A percentile compares a stretch with the other conserved stretches of the same genome.
Conservation (phyloP, 2,888 invertebrate genomes). For the Aleiodes alternator region DNA sequence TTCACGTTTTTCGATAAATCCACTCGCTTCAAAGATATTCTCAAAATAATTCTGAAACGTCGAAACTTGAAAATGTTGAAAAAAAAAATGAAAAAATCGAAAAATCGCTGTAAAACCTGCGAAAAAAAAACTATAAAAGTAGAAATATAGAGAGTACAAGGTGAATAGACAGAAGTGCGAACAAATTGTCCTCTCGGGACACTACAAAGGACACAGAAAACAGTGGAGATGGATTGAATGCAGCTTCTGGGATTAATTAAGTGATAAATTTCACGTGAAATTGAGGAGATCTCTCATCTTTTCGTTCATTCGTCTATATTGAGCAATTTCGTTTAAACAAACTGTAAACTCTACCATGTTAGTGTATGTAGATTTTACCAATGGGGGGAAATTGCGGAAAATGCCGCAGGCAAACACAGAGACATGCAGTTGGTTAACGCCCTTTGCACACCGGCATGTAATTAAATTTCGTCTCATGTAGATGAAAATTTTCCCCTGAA, state of each 20-base stretch:
- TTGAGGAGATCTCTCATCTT: conserved; percentile 21
- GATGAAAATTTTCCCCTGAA: conserved; percentile 11
- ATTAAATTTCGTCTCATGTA: conserved; percentile 18
- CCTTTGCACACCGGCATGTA: conserved; percentile 14
- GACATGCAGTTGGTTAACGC: conserved; percentile 16
- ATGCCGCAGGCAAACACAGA: conserved; percentile 4
- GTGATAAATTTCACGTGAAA: conserved; percentile 11
- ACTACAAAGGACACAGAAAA: background rate
- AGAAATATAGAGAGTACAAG: background rate
- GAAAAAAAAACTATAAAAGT: background rate
- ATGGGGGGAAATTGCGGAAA: conserved; percentile 25
- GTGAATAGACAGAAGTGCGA: conserved; percentile 11
- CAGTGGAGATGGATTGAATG: conserved; percentile 21
- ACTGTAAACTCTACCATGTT: background rate
- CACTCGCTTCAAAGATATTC: too few relatives aligned
- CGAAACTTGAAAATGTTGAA: too few relatives aligned
- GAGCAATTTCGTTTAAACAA: background rate
- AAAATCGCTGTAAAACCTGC: background rate
- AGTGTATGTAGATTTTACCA: conserved; percentile 1
- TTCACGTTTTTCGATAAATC: too few relatives aligned
- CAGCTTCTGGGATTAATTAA: conserved; percentile 18
- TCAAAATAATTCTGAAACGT: too few relatives aligned
- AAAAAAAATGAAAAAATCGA: too few relatives aligned
- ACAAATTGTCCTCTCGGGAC: conserved; percentile 19
- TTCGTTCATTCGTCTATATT: conserved; percentile 9